phyloP scores from a whole-genome alignment of 2,797 vertebrate species.

The Bryconaethiops microstoma region DNA sequence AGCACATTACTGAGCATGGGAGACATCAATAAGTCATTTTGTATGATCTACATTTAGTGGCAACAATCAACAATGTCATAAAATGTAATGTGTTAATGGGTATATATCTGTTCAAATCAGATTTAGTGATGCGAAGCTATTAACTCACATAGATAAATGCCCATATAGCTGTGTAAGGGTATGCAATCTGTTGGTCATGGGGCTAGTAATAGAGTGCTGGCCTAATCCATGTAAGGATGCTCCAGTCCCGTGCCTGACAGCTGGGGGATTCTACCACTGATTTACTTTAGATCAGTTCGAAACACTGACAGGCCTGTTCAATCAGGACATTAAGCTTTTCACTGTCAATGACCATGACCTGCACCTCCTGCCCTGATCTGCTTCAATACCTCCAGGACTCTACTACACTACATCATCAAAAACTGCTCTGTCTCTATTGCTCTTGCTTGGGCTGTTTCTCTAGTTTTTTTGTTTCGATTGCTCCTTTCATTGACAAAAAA shows the following conservation, averaged over 20 bases:
- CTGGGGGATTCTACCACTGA: constrained; percentile 58
- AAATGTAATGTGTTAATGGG: background rate
- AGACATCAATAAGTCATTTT: background rate
- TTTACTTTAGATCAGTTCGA: constrained; percentile 63
- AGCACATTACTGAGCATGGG: background rate
- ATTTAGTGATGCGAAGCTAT: background rate
- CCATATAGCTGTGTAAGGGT: constrained; percentile 13
- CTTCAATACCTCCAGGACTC: constrained; percentile 16
- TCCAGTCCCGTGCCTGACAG: constrained; percentile 66
- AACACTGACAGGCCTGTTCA: constrained; percentile 72
- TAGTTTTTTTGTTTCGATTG: background rate
- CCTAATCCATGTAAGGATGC: constrained; percentile 69
- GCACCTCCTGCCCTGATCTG: constrained; percentile 23
- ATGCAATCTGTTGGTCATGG: constrained; percentile 53
- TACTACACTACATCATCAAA: constrained; percentile 9
- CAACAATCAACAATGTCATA: too few relatives aligned
- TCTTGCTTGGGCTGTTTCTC: background rate
- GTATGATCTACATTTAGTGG: background rate
- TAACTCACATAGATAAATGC: background rate
- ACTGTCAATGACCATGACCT: constrained; percentile 62
- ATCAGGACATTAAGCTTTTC: constrained; percentile 71
- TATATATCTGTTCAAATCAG: background rate
- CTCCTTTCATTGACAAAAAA: too few relatives aligned
- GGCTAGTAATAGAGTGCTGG: constrained; percentile 58
- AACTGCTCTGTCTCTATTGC: background rate